These are phyloP conservation scores for Pygmarrhopalites habei DNA, from an alignment of 1,140 invertebrate species.

Conservation along the genomic window DNA sequence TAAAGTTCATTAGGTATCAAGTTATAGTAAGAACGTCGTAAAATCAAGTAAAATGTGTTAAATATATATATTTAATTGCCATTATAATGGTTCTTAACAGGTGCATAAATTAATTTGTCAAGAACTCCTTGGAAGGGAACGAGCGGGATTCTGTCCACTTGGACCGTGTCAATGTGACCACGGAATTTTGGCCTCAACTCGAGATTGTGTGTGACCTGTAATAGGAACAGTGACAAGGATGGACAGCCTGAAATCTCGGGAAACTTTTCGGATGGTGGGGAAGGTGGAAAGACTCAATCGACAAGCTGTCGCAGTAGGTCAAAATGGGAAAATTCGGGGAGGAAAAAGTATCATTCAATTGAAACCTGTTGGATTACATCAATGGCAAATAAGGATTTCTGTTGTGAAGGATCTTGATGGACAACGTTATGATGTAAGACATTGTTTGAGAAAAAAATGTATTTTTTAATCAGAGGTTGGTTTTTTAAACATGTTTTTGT, in stretches of 20 bases:
- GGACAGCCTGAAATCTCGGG: not conserved
- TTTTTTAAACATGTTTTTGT: not conserved
- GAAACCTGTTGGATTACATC: not conserved
- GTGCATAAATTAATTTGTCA: no score
- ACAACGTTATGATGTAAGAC: slow-evolving; percentile 2
- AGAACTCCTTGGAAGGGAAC: no score
- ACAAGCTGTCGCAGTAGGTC: not conserved
- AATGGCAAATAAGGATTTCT: slow-evolving; percentile 6
- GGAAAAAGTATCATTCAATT: slow-evolving; percentile 4
- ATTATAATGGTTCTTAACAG: no score
- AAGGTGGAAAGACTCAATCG: slow-evolving; percentile 5
- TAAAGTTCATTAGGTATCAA: no score
- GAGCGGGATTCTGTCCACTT: no score
- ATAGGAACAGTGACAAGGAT: no score
- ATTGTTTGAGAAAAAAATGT: not conserved
- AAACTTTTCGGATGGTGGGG: not conserved
- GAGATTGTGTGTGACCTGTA: no score
- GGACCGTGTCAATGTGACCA: no score
- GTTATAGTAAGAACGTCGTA: no score
- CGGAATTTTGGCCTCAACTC: no score
- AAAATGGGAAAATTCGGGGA: not conserved
- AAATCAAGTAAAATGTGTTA: no score
- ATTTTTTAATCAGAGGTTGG: not conserved
- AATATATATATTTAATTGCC: no score
- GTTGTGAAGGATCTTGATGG: not conserved